phyloP scores from a whole-genome alignment of 1,140 invertebrate genomes.

The Monomorium pharaonis region DNA sequence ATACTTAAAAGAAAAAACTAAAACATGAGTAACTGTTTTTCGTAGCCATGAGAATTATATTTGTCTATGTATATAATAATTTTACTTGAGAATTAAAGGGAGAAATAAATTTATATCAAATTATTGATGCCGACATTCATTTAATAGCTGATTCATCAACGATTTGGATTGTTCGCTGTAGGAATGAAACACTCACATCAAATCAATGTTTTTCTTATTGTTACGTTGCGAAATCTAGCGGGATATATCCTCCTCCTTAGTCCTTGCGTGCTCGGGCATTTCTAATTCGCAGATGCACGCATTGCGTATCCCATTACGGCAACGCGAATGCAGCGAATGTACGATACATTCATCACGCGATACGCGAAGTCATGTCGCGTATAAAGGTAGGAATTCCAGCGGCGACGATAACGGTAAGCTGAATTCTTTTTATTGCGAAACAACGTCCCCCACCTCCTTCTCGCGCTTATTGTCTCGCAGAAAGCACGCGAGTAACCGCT shows the following conservation, averaged over 20 bases:
- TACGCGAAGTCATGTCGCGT: conserved; percentile 34
- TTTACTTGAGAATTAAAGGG: too few species aligned
- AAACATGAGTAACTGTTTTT: too few species aligned
- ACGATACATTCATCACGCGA: too few species aligned
- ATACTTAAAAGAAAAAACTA: too few species aligned
- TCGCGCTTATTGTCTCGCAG: conserved; percentile 36
- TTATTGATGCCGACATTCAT: background rate
- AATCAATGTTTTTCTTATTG: background rate
- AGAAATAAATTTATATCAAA: background rate
- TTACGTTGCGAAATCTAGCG: background rate
- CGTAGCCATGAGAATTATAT: too few species aligned
- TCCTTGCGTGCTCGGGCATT: background rate
- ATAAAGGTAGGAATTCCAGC: conserved; percentile 38
- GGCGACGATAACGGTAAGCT: conserved; percentile 37
- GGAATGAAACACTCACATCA: background rate
- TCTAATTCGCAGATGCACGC: conserved; percentile 22
- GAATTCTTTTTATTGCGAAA: conserved; percentile 42
- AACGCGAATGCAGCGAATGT: conserved; percentile 14
- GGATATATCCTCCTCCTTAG: background rate
- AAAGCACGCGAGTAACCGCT: conserved; percentile 31
- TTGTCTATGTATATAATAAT: too few species aligned
- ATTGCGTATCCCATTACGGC: conserved; percentile 41
- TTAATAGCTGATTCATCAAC: background rate
- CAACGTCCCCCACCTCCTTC: background rate
- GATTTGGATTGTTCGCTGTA: background rate